phyloP scores from a whole-genome alignment of 2,113 vertebrate species.

The Sander lucioperca region DNA sequence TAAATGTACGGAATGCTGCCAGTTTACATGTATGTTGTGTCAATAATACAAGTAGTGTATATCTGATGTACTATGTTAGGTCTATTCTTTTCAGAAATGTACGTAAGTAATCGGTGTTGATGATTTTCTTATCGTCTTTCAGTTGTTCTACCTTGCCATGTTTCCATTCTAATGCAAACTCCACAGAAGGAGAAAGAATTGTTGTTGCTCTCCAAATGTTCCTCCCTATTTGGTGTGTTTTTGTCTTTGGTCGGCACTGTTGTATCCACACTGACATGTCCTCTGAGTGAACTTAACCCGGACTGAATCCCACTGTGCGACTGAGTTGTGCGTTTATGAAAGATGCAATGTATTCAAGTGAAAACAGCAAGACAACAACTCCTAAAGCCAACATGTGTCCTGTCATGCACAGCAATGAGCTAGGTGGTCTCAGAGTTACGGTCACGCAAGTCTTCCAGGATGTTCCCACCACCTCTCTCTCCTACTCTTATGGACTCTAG shows the following conservation, averaged over 20 bases:
- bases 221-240: conserved; percentile 29
- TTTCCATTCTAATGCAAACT: conserved; percentile 45
- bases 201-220: conserved; percentile 29
- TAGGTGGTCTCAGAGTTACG: conserved; percentile 52
- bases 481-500: conserved; percentile 40
- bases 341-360: conserved; percentile 34
- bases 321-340: conserved; percentile 43
- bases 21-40: conserved; percentile 52
- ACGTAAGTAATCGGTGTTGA: conserved; percentile 34
- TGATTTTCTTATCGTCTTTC: conserved; percentile 33
- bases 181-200: conserved; percentile 14
- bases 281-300: conserved; percentile 47
- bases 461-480: conserved; percentile 44
- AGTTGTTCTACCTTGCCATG: conserved; percentile 42
- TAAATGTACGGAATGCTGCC: conserved; percentile 41
- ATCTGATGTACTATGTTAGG: conserved; percentile 46
- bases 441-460: conserved; percentile 80
- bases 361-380: conserved; percentile 48
- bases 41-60: conserved; percentile 42
- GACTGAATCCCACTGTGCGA: conserved; percentile 52
- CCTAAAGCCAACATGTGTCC: conserved; percentile 49
- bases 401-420: conserved; percentile 47
- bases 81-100: conserved; percentile 47
- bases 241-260: conserved; percentile 43
- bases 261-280: conserved; percentile 40